Evolutionary conservation across 2,113 vertebrate species (phyloP), one percentile per base, ranked within the genome.

Genomic region (Ceyx margarethae): DNA sequence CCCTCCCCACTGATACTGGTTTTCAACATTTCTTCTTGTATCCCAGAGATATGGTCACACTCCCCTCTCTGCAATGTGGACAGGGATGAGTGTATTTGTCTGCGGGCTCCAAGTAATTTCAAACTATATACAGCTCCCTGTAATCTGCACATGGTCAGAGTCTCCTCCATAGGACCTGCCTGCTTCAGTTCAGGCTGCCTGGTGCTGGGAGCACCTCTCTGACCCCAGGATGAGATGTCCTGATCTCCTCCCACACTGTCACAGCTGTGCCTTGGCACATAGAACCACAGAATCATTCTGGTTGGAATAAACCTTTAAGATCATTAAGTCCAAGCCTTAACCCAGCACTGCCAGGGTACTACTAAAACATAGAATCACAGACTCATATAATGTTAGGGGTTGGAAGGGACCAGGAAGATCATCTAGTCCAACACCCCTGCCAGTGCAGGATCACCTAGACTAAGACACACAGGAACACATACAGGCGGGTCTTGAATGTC

Each of bases 31-130:
- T 40, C 37, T 22, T 19, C 21, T 46, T 14, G 15, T 33, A 48
- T 62, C 11, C 4, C 28, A 54, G 54, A 46, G 46, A 37, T 8
- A 25, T 21, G 17, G 35, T 58, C 16, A 31, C 19, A 13, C 11
- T 35, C 3, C 25, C 15, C 19, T 25, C 28, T 69, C 28, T 1
- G 0, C 11, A 13, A 40, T 3, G 9, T 0, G 0, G 11, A 31
- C 20, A 21, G 13, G 10, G 31, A 25, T 0, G 0, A 26, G 45
- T n/a, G 22, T 5, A 11, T 5, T 10, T 15, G 21, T 20, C 40
- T 6, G 10, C 16, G 40, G 29, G 7, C 29, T 26, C 29, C 0
- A 3, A 17, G 10, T 46, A 53, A 5, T 19, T 29, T 33, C 16
- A n/a, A 45, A 9, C 33, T 18, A 31, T 42, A 48, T 14, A 3